Conservation (phyloP, 2,113 vertebrate species). For the Blennius ocellaris region DNA sequence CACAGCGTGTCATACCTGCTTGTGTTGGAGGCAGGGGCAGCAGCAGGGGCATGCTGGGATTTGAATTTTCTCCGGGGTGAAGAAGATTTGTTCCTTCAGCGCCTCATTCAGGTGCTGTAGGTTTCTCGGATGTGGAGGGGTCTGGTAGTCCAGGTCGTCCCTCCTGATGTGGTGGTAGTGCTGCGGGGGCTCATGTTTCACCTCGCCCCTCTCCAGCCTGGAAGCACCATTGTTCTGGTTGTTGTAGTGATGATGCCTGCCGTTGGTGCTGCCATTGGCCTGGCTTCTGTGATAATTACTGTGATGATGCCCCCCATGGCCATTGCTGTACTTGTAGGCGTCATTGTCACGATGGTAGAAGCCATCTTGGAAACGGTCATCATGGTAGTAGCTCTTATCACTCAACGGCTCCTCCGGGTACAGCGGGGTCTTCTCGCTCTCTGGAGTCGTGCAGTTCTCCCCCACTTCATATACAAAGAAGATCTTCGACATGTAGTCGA, state of each 20-base stretch:
- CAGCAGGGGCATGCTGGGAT: constrained; percentile 77
- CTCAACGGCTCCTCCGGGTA: constrained; percentile 75
- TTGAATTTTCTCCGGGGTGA: constrained; percentile 54
- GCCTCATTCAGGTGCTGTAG: constrained; percentile 76
- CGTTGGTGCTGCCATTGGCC: constrained; percentile 51
- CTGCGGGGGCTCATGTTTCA: constrained; percentile 34
- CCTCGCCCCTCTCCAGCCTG: constrained; percentile 51
- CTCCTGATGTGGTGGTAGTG: constrained; percentile 64
- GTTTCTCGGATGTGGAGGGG: constrained; percentile 27
- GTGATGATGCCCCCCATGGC: constrained; percentile 39
- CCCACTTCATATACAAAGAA: constrained; percentile 97
- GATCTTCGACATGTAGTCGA: constrained; percentile 97
- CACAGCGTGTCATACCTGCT: constrained; percentile 58
- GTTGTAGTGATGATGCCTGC: constrained; percentile 46
- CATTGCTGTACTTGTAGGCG: constrained; percentile 62
- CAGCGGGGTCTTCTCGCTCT: constrained; percentile 70
- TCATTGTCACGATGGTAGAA: constrained; percentile 52
- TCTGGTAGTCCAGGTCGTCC: constrained; percentile 67
- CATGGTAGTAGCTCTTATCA: constrained; percentile 32
- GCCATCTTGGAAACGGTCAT: constrained; percentile 38
- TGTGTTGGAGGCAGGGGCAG: constrained; percentile 75
- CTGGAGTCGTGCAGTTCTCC: constrained; percentile 89
- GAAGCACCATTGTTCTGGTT: constrained; percentile 57
- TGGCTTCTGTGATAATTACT: constrained; percentile 51
- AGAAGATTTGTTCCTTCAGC: constrained; percentile 60